Conservation (phyloP, 1,140 invertebrate species). For the Anastrepha obliqua region DNA sequence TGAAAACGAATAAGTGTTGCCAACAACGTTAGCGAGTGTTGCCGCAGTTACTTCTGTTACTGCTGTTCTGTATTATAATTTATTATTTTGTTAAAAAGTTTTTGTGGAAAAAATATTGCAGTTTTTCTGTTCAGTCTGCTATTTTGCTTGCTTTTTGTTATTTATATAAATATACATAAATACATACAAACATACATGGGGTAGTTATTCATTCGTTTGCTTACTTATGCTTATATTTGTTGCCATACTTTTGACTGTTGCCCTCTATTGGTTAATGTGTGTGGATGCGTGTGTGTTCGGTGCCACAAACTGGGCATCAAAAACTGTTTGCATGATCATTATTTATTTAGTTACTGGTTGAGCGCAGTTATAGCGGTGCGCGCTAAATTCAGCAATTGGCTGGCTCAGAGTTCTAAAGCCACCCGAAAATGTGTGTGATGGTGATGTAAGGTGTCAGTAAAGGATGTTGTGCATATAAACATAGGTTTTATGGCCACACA, state of each 20-base stretch:
- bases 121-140: constrained; percentile 3
- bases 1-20: constrained; percentile 37
- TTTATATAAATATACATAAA: neutral
- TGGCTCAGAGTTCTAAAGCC: neutral
- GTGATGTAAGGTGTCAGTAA: neutral
- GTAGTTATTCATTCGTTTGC: constrained; percentile 16
- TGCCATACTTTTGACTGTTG: constrained; percentile 39
- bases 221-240: constrained; percentile 30
- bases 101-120: neutral
- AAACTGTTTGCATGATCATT: constrained; percentile 43
- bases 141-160: neutral
- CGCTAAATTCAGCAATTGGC: constrained; percentile 30
- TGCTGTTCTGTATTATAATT: constrained; percentile 35
- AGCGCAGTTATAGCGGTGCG: constrained; percentile 11
- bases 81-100: constrained; percentile 52
- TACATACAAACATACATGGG: too few relatives aligned
- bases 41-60: neutral
- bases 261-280: neutral
- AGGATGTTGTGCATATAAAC: constrained; percentile 3
- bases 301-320: constrained; percentile 35
- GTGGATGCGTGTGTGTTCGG: neutral
- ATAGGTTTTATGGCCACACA: constrained; percentile 38
- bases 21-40: constrained; percentile 11
- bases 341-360: constrained; percentile 48
- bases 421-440: neutral